These are phyloP conservation scores for Thymelicus acteon DNA, from an alignment of 2,888 invertebrate genomes.

Conservation along the genomic window DNA sequence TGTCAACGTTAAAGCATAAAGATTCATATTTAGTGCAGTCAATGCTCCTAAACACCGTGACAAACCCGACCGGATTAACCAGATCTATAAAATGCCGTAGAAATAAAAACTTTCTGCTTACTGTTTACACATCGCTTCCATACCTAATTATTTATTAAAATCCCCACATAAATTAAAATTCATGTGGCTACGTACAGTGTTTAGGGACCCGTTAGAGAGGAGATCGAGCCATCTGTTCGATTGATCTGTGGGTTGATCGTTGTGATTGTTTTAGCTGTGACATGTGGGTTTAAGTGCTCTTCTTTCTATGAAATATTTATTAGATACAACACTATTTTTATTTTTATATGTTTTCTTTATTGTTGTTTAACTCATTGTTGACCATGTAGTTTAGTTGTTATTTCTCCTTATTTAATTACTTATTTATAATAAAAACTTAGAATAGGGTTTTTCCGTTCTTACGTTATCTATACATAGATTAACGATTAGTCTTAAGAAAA, in stretches of 20 bases:
- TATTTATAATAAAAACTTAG: no score
- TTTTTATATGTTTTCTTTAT: background rate
- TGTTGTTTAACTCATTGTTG: no score
- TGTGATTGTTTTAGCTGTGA: constrained; percentile 24
- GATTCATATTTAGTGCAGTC: constrained; percentile 79
- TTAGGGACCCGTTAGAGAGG: constrained; percentile 45
- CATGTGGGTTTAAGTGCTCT: constrained; percentile 32
- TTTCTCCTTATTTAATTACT: no score
- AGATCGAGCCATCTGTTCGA: constrained; percentile 35
- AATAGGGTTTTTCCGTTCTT: no score
- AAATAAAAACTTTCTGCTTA: constrained; percentile 74
- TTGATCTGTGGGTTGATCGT: constrained; percentile 28
- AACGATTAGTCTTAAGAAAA: no score
- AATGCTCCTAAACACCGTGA: constrained; percentile 58
- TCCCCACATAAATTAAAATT: constrained; percentile 74
- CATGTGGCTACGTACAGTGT: constrained; percentile 50
- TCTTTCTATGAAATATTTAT: constrained; percentile 16
- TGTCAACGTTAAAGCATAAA: constrained; percentile 77
- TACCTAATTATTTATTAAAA: constrained; percentile 74
- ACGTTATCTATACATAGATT: no score
- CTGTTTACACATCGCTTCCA: constrained; percentile 73
- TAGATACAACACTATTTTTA: background rate
- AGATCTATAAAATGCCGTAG: constrained; percentile 65
- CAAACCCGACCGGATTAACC: constrained; percentile 66
- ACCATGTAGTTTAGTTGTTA: no score